Evolutionary conservation across 2,888 invertebrate genomes (phyloP), one percentile per base, ranked within the genome.

Genomic region (Sisyra terminalis): DNA sequence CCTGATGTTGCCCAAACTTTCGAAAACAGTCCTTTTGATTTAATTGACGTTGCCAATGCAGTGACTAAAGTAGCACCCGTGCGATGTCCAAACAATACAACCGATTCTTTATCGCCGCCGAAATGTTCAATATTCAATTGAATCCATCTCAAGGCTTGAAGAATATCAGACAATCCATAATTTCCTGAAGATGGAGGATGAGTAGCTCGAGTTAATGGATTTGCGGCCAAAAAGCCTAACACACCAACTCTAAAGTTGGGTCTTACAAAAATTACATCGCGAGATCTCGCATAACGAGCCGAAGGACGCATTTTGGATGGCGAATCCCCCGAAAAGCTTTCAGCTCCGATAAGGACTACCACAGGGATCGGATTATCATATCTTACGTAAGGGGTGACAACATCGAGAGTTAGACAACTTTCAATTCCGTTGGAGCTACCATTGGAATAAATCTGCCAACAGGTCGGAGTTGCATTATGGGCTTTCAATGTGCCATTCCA

Each of bases 31-130:
- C 73, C 73, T 42, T 75, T 71, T 2, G 75, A 66, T 44, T 70
- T 61, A 49, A 58, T 64, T 9, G 66, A 72, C 57, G 48, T 78
- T 61, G 54, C 71, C 32, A 90, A 61, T 0, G 85, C 82, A 1
- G 86, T 79, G 0, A 85, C 81, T 10, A 89, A 60, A 0, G 88
- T 88, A 1, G 82, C 89, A 1, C 89, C 89, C 1, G 88, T 85
- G 15, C 84, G 71, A 55, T 89, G 87, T 1, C 88, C 92, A 52
- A 89, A 70, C 30, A 92, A 56, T 0, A 87, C 89, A 0, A 92
- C 83, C 3, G 81, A 70, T 1, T 69, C 65, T 1, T 76, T 72
- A 57, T 88, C 79, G 0, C 89, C 89, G 1, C 89, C 88, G 54
- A 90, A 90, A 57, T 85, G 73, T 44, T 74, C 75, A 37, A 88